These are phyloP conservation scores for Microctenopoma stevenorrisi DNA, from an alignment of 2,797 vertebrate species.

Conservation along the genomic window DNA sequence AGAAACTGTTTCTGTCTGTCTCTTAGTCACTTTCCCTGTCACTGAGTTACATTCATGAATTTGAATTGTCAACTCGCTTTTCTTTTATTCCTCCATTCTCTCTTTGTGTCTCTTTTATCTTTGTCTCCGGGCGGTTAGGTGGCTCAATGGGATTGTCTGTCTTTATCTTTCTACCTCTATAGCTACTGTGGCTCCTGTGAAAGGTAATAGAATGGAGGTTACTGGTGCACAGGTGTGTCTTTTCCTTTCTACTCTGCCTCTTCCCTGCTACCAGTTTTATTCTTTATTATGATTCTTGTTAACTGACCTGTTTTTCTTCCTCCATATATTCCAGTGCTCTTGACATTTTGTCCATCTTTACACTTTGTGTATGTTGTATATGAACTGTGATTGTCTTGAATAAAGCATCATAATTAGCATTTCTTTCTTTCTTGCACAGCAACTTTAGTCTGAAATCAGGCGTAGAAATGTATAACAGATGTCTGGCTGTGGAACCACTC, in stretches of 20 bases:
- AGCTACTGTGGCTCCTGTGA: slow-evolving; percentile 51
- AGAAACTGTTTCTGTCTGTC: slow-evolving; percentile 71
- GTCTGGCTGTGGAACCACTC: slow-evolving; percentile 4
- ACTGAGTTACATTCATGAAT: slow-evolving; percentile 55
- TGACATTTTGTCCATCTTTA: slow-evolving; percentile 21
- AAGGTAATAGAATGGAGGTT: slow-evolving; percentile 62
- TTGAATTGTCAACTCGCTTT: slow-evolving; percentile 47
- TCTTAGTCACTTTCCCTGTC: slow-evolving; percentile 59
- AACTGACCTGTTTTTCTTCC: slow-evolving; percentile 21
- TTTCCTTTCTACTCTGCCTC: slow-evolving; percentile 46
- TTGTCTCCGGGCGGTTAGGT: slow-evolving; percentile 33
- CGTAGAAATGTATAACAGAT: slow-evolving; percentile 23
- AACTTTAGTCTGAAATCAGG: slow-evolving; percentile 36
- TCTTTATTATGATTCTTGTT: slow-evolving; percentile 35
- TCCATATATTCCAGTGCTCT: slow-evolving; percentile 34
- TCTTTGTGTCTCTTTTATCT: slow-evolving; percentile 69
- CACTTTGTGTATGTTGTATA: slow-evolving; percentile 9
- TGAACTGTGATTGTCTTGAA: slow-evolving; percentile 22
- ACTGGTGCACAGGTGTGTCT: slow-evolving; percentile 26
- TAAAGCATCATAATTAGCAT: not conserved
- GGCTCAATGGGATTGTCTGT: slow-evolving; percentile 54
- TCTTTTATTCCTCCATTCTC: slow-evolving; percentile 46
- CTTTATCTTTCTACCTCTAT: slow-evolving; percentile 61
- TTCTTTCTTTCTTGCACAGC: not conserved
- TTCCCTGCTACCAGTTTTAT: slow-evolving; percentile 37